These are phyloP conservation scores for Sinocyclocheilus grahami DNA, from an alignment of 2,113 vertebrate genomes.

Conservation along the genomic window DNA sequence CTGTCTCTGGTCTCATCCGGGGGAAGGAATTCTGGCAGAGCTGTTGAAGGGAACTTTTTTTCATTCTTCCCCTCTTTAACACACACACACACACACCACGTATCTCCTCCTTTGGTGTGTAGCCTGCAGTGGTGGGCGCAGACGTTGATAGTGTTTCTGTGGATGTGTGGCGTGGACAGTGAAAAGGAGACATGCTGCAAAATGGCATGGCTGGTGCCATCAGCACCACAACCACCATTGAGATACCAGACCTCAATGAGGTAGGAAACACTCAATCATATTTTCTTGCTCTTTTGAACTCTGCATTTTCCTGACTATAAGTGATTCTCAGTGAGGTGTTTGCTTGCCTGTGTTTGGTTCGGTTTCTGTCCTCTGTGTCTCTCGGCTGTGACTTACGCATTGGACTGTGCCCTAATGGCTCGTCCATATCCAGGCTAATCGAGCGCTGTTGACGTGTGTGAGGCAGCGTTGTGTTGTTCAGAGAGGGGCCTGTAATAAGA, in stretches of 20 bases:
- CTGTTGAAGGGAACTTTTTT: conserved; percentile 61
- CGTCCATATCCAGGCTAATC: conserved; percentile 46
- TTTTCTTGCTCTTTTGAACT: conserved; percentile 16
- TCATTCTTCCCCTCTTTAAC: conserved; percentile 39
- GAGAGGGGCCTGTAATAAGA: conserved; percentile 62
- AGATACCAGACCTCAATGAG: conserved; percentile 63
- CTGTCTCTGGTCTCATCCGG: conserved; percentile 50
- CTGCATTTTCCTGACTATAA: neutral
- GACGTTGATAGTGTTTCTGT: conserved; percentile 67
- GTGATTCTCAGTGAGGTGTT: neutral
- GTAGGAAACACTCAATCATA: conserved; percentile 60
- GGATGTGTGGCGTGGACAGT: conserved; percentile 62
- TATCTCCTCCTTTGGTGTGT: conserved; percentile 14
- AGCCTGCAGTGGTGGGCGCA: conserved; percentile 62
- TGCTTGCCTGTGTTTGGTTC: neutral
- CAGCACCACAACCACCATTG: conserved; percentile 68
- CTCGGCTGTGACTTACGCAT: conserved; percentile 29
- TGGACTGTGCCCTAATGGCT: conserved; percentile 24
- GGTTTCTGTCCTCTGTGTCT: neutral
- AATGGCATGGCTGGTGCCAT: conserved; percentile 64
- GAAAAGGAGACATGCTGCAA: conserved; percentile 72
- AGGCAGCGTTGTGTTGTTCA: conserved; percentile 56
- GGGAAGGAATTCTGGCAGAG: conserved; percentile 53
- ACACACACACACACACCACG: neutral
- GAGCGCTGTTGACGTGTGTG: neutral